Evolutionary conservation across 2,113 vertebrate species (phyloP).

Genomic region (Tympanuchus pallidicinctus): DNA sequence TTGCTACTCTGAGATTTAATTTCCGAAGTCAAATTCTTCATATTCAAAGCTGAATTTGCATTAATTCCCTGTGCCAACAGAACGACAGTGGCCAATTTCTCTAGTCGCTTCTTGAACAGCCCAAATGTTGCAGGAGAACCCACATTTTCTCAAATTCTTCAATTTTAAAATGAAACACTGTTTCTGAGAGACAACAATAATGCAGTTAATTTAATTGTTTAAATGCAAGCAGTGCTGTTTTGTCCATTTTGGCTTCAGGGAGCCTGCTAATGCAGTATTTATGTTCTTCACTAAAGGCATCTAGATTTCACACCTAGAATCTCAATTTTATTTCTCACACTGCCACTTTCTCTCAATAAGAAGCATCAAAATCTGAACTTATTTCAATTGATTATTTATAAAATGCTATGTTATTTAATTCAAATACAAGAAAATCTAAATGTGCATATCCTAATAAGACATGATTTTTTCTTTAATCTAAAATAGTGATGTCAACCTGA

Average conservation of each 20-base stretch:
- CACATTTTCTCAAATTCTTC: background rate
- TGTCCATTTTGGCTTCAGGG: background rate
- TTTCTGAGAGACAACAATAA: background rate
- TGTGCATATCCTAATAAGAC: background rate
- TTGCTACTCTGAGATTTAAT: background rate
- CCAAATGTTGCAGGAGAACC: background rate
- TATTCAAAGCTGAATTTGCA: background rate
- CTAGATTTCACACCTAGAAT: background rate
- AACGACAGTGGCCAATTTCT: background rate
- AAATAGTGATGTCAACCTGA: background rate
- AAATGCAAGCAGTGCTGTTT: background rate
- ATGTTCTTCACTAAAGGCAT: background rate
- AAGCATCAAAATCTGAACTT: background rate
- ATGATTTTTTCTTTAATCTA: background rate
- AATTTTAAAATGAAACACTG: background rate
- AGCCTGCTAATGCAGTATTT: background rate
- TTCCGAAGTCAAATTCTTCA: background rate
- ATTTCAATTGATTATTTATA: background rate
- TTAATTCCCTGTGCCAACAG: background rate
- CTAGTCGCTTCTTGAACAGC: background rate
- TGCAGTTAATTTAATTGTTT: background rate
- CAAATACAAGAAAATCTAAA: background rate
- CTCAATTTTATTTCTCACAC: background rate
- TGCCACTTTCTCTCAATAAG: background rate
- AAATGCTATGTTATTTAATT: background rate